A percentile compares a stretch with the other conserved stretches of the same genome.
These are phyloP conservation scores for Tethya wilhelma DNA, from an alignment of 37 sponge, comb jelly and placozoan species.

Conservation along the genomic window DNA sequence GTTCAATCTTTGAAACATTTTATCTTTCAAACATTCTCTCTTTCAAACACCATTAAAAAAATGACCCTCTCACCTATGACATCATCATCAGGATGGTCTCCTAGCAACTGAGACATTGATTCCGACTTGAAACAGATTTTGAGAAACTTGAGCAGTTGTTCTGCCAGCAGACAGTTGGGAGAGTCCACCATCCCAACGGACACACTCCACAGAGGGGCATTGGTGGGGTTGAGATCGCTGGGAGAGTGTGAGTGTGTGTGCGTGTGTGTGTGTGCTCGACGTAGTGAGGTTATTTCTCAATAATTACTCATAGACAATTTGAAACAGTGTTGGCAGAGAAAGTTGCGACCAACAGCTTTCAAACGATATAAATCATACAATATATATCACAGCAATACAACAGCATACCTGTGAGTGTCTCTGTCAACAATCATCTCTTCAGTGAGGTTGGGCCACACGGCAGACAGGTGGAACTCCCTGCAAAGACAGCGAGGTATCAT, in stretches of 20 bases:
- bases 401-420: conserved; percentile 45
- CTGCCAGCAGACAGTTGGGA: conserved; percentile 47
- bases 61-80: not conserved
- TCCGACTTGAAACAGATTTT: conserved; percentile 54
- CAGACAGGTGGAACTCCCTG: conserved; percentile 82
- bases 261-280: too few relatives aligned
- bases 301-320: too few relatives aligned
- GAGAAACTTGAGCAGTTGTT: conserved; percentile 38
- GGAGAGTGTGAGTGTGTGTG: too few relatives aligned
- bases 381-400: not conserved
- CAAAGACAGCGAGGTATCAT: not conserved
- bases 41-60: too few relatives aligned
- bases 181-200: conserved; percentile 32
- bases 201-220: conserved; percentile 83
- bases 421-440: conserved; percentile 81
- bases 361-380: too few relatives aligned
- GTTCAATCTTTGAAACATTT: too few relatives aligned
- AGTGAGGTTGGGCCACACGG: conserved; percentile 80
- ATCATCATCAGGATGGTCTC: not conserved
- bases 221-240: conserved; percentile 75
- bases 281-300: too few relatives aligned
- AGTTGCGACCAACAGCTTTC: too few relatives aligned
- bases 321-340: too few relatives aligned
- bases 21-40: too few relatives aligned
- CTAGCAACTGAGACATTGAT: conserved; percentile 25